Percentiles rank a stretch among this genome's conserved stretches.
Evolutionary conservation across 2,888 invertebrate species (phyloP).

Genomic region (Adelognathus sp.): DNA sequence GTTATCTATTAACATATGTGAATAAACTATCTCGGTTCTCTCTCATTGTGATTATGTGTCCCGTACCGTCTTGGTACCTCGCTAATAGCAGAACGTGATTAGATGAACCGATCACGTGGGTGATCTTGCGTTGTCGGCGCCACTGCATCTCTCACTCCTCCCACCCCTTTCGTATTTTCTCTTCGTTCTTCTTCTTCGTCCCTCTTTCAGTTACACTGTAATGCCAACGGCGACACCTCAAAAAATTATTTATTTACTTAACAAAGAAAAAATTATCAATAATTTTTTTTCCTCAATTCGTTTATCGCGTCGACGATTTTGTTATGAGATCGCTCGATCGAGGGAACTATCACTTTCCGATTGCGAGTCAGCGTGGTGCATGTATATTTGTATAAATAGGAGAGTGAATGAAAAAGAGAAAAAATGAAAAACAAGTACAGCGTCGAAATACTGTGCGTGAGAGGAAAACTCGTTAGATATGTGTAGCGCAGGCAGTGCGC

Average conservation of each 20-base stretch:
- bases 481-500: conserved; percentile 72
- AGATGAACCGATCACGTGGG: conserved; percentile 79
- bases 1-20: neutral
- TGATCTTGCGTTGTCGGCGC: conserved; percentile 77
- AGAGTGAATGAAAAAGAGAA: conserved; percentile 12
- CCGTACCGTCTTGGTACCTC: conserved; percentile 80
- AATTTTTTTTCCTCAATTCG: neutral
- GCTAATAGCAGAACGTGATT: conserved; percentile 77
- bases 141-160: conserved; percentile 76
- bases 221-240: conserved; percentile 1
- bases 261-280: neutral
- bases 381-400: neutral
- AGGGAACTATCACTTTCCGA: conserved; percentile 17
- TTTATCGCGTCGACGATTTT: neutral
- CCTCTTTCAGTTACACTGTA: conserved; percentile 26
- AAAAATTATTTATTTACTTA: neutral
- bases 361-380: conserved; percentile 4
- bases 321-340: neutral
- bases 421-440: neutral
- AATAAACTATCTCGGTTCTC: neutral
- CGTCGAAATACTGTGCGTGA: conserved; percentile 31
- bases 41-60: neutral
- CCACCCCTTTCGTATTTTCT: conserved; percentile 7
- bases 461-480: conserved; percentile 63
- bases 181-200: conserved; percentile 19